Conservation (phyloP, 2,113 vertebrate species). For the Odobenus rosmarus region DNA sequence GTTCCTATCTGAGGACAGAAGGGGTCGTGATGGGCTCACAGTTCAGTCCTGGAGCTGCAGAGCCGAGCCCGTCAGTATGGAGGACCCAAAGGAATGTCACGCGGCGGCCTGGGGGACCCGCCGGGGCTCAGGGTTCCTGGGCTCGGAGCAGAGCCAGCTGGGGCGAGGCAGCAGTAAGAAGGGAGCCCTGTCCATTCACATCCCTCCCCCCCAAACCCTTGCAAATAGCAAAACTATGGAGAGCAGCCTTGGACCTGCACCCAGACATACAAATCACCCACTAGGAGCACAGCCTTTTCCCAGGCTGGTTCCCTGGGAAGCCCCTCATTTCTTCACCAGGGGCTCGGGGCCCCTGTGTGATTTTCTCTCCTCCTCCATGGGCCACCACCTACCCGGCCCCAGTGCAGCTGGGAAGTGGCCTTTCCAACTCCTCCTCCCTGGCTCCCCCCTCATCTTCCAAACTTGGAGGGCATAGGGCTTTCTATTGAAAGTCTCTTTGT, state of each 20-base stretch:
- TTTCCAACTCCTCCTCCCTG: neutral
- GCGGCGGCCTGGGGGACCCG: neutral
- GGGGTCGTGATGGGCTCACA: conserved; percentile 68
- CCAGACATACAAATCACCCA: neutral
- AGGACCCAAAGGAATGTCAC: neutral
- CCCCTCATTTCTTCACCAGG: neutral
- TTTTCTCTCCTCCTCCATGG: neutral
- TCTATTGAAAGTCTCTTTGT: neutral
- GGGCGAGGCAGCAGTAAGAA: neutral
- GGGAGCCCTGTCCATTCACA: no score
- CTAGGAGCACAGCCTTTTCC: neutral
- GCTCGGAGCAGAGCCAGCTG: neutral
- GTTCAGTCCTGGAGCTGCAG: conserved; percentile 21
- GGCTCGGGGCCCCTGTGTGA: neutral
- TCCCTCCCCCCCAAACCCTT: accelerated
- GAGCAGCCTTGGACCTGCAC: neutral
- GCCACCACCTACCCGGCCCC: neutral
- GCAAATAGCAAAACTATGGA: neutral
- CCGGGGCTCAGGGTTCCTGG: neutral
- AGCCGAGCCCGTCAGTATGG: neutral
- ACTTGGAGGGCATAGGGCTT: neutral
- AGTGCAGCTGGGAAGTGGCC: neutral
- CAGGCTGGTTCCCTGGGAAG: neutral
- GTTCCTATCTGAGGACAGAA: conserved; percentile 77
- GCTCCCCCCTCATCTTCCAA: neutral